These are phyloP conservation scores for Apostichopus parvimensis DNA, from an alignment of 35 echinoderm and acorn worm species.

Conservation along the genomic window DNA sequence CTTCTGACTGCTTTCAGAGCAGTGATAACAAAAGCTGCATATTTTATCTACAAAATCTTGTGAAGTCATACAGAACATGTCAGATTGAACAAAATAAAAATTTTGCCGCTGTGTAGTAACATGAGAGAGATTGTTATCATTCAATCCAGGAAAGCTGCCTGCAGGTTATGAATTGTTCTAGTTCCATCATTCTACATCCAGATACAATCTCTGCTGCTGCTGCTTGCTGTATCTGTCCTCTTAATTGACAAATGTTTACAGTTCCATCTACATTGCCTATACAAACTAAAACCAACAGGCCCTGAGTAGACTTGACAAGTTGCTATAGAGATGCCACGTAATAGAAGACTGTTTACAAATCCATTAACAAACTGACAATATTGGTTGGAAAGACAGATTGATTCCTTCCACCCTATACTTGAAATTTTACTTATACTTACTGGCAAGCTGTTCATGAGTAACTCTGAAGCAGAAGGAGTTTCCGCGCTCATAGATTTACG, in stretches of 20 bases:
- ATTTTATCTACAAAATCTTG: background rate
- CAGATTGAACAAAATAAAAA: background rate
- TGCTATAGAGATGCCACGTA: slow-evolving; percentile 4
- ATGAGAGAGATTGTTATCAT: too few relatives aligned
- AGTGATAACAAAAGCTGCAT: background rate
- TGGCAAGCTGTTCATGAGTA: slow-evolving; percentile 83
- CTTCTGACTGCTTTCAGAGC: background rate
- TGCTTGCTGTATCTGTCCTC: background rate
- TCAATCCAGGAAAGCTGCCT: too few relatives aligned
- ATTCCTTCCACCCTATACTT: background rate
- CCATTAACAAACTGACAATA: slow-evolving; percentile 54
- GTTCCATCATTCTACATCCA: background rate
- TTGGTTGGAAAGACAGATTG: slow-evolving; percentile 32
- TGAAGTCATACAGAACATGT: background rate
- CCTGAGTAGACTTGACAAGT: background rate
- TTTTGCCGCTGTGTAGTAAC: too few relatives aligned
- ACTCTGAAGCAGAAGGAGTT: slow-evolving; percentile 75
- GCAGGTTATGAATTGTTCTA: background rate
- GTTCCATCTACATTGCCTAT: background rate
- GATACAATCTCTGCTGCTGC: background rate
- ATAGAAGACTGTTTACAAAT: slow-evolving; percentile 36
- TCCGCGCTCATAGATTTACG: slow-evolving; percentile 78
- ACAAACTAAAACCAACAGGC: background rate
- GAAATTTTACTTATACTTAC: slow-evolving; percentile 59
- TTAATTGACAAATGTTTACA: slow-evolving; percentile 13